Base-by-base conservation (phyloP, 2,113 vertebrate genomes). In the Apus apus region DNA sequence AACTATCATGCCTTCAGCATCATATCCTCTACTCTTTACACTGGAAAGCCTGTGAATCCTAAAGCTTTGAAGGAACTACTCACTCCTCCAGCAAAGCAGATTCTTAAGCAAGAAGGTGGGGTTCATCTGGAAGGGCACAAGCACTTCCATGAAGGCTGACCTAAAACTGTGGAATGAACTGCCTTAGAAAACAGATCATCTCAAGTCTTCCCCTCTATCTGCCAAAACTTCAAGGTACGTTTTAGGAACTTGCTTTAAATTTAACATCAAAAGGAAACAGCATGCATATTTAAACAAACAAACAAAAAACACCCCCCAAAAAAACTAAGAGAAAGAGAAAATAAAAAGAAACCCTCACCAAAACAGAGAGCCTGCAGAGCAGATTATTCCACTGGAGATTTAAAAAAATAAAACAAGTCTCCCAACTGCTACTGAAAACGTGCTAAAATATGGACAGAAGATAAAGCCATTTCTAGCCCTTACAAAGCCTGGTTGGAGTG, bases 231-330 rank as follows among this genome's bases (percentile, higher is more conserved):
- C 46, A 66, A 40, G 75, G 36, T 27, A 60, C 20, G 13, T 56
- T 65, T 72, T 89, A 81, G 75, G 61, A 91, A 34, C 21, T 83
- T 57, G 40, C 30, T 91, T 65, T 66, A 78, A 68, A 82, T 89
- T 64, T 46, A 87, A 43, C 11, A 12, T 34, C 38, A 43, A 88
- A 90, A 81, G 7, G 6, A 75, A 68, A 78, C 38, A 26, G 32
- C 30, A 20, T 0, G 0, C 3, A 1, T 27, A 40, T 65, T 72
- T 34, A 46, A 79, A 72, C 36, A 79, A 30, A 9, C 8, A 11
- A 43, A 43, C 46, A 48, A 20, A 19, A 48, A 48, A 48, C 46
- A 48, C 46, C 11, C 40, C 40, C 40, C 40, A 43, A 43, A 43
- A 32, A 60, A 85, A 23, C 34, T 1, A 9, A 90, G 8, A 11